Conservation (phyloP, 2,113 vertebrate species). For the Turdus rufiventris region DNA sequence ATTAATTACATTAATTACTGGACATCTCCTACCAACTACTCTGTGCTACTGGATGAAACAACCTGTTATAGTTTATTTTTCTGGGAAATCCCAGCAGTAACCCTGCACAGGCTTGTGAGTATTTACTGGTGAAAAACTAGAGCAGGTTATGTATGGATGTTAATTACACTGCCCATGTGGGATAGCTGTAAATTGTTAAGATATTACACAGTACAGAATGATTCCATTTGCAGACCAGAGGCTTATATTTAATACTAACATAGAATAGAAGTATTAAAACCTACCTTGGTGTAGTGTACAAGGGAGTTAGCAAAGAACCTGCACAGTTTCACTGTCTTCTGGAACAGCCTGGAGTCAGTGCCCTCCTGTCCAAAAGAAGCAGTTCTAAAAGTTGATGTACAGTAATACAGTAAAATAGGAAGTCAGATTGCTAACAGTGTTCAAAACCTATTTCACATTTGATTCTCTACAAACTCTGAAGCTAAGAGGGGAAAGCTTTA, state of each 20-base stretch:
- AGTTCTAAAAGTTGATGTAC: background rate
- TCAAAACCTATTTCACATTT: background rate
- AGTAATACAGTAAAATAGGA: background rate
- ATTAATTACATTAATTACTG: background rate
- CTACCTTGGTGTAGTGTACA: slow-evolving; percentile 93
- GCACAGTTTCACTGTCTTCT: slow-evolving; percentile 91
- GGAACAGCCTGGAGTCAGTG: slow-evolving; percentile 84
- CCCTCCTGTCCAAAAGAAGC: slow-evolving; percentile 71
- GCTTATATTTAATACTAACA: background rate
- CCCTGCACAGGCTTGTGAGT: background rate
- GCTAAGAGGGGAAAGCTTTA: background rate
- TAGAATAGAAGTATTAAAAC: background rate
- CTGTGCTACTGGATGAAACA: background rate
- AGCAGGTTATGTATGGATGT: background rate
- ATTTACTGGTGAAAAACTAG: background rate
- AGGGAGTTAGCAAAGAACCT: slow-evolving; percentile 94
- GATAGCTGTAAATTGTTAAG: background rate
- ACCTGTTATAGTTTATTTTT: background rate
- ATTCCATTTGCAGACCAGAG: background rate
- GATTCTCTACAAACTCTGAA: background rate
- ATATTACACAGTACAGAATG: background rate
- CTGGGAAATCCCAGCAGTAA: background rate
- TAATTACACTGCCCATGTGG: background rate
- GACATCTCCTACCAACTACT: background rate
- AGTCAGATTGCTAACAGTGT: background rate